Evolutionary conservation across 1,140 invertebrate genomes (phyloP).

Genomic region (Schmidtea mediterranea): DNA sequence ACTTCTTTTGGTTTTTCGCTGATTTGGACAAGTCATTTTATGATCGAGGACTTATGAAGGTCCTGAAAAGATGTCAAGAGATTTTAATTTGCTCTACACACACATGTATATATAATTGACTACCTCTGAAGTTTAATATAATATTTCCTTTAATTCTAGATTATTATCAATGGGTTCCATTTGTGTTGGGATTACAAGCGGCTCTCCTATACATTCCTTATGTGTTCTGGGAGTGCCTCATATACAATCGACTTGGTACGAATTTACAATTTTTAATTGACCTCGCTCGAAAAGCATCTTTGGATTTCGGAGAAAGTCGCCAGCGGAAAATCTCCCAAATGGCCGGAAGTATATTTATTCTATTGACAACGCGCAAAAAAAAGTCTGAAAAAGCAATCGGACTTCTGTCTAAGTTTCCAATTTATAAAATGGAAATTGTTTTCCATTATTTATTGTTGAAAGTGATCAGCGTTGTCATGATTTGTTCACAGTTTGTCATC

Average conservation of each 20-base stretch:
- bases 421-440: background rate
- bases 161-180: slow-evolving; percentile 5
- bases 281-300: background rate
- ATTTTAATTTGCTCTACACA: too few relatives aligned
- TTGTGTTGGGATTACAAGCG: background rate
- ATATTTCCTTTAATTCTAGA: background rate
- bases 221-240: background rate
- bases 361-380: background rate
- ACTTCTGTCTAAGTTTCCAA: background rate
- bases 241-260: background rate
- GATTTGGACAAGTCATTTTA: too few relatives aligned
- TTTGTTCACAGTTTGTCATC: background rate
- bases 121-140: too few relatives aligned
- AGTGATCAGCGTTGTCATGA: background rate
- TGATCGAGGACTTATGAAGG: too few relatives aligned
- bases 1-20: too few relatives aligned
- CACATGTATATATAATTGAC: too few relatives aligned
- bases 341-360: background rate
- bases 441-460: background rate
- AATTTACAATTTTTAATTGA: slow-evolving; percentile 1
- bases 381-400: background rate
- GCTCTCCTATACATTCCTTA: background rate
- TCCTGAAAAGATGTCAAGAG: too few relatives aligned
- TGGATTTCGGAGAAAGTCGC: background rate
- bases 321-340: background rate